Conservation (phyloP, 1,140 invertebrate genomes). For the Bombus superbus region DNA sequence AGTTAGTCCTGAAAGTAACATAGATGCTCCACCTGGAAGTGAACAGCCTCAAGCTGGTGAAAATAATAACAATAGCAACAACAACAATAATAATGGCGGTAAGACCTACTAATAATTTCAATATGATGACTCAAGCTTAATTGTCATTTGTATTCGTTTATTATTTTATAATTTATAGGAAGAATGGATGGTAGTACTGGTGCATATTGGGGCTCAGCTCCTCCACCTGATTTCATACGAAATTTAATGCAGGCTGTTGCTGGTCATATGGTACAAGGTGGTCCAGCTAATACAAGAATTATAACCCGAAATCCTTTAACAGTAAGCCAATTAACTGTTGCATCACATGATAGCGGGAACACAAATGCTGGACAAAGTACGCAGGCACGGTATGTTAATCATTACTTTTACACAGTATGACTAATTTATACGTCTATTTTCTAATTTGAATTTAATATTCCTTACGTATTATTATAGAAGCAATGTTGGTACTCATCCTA, state of each 20-base stretch:
- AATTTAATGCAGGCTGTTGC: slow-evolving; percentile 86
- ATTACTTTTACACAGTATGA: neutral
- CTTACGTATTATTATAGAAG: slow-evolving; percentile 75
- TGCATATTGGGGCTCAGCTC: slow-evolving; percentile 71
- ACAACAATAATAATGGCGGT: slow-evolving; percentile 51
- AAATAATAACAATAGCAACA: slow-evolving; percentile 73
- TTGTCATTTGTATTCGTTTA: neutral
- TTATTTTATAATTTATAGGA: slow-evolving; percentile 19
- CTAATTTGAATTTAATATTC: neutral
- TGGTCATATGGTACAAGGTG: slow-evolving; percentile 68
- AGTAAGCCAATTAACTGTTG: slow-evolving; percentile 34
- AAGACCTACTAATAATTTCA: neutral
- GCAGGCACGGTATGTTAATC: slow-evolving; percentile 80
- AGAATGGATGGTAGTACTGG: slow-evolving; percentile 49
- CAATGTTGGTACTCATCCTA: slow-evolving; percentile 86
- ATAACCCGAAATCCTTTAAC: slow-evolving; percentile 43
- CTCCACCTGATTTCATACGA: slow-evolving; percentile 83
- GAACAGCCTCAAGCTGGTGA: slow-evolving; percentile 71
- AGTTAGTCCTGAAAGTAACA: slow-evolving; percentile 85
- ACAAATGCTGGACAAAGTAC: slow-evolving; percentile 81
- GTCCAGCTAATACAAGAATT: slow-evolving; percentile 55
- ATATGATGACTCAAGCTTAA: neutral
- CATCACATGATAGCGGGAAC: slow-evolving; percentile 55
- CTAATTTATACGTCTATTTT: neutral
- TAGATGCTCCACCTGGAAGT: slow-evolving; percentile 68